Evolutionary conservation across 1,140 invertebrate genomes (phyloP).

Genomic region (Ips typographus): DNA sequence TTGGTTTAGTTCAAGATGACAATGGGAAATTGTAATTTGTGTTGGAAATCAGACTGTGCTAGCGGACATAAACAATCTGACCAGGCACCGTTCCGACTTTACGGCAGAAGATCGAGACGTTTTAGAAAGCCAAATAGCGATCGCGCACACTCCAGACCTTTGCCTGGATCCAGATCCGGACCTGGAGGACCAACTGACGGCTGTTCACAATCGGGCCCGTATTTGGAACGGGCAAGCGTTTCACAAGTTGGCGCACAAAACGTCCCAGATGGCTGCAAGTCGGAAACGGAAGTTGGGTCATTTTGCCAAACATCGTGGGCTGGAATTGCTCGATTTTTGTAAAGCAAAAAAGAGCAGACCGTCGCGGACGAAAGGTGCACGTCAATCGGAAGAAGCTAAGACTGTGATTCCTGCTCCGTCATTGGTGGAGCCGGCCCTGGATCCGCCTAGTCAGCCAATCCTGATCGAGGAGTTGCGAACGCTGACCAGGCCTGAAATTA

Average conservation of each 20-base stretch:
- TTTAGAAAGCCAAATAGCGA: constrained; percentile 79
- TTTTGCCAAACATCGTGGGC: constrained; percentile 73
- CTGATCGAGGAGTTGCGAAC: constrained; percentile 45
- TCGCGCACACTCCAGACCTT: constrained; percentile 80
- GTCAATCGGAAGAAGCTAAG: constrained; percentile 38
- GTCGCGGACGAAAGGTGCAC: constrained; percentile 5
- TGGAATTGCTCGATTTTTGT: constrained; percentile 72
- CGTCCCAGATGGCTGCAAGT: constrained; percentile 78
- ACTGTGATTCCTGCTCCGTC: constrained; percentile 54
- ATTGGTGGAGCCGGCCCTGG: constrained; percentile 52
- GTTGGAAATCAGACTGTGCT: constrained; percentile 45
- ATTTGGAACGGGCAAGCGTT: constrained; percentile 74
- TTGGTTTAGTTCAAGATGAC: constrained; percentile 47
- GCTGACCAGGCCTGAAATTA: constrained; percentile 43
- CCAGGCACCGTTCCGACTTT: constrained; percentile 43
- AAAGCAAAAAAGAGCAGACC: constrained; percentile 46
- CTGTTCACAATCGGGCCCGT: constrained; percentile 65
- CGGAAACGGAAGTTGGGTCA: constrained; percentile 85
- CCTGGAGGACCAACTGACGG: constrained; percentile 71
- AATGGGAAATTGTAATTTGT: constrained; percentile 14
- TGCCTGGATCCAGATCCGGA: constrained; percentile 85
- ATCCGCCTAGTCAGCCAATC: constrained; percentile 50
- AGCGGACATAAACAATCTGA: constrained; percentile 48
- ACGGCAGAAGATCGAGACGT: constrained; percentile 75
- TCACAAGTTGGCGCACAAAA: constrained; percentile 71